Conservation (phyloP, 2,797 vertebrate genomes). For the Liasis olivaceus region DNA sequence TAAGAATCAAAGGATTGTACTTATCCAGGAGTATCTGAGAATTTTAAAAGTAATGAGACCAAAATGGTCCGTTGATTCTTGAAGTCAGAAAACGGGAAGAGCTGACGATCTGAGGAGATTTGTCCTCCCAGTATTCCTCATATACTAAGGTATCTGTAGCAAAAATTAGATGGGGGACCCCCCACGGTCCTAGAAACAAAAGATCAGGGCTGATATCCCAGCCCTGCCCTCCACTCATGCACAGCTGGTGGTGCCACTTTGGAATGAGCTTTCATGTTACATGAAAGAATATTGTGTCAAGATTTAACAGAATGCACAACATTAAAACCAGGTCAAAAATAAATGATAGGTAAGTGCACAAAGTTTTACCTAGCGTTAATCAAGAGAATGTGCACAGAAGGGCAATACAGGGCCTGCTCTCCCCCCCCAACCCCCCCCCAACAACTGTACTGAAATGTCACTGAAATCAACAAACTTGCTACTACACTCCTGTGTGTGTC, state of each 20-base stretch:
- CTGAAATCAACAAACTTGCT: not conserved
- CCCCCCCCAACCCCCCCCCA: not conserved
- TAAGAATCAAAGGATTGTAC: not conserved
- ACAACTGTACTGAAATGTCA: not conserved
- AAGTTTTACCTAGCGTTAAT: not conserved
- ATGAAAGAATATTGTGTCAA: slow-evolving; percentile 3
- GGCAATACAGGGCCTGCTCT: not conserved
- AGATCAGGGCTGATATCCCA: not conserved
- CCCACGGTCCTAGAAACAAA: not conserved
- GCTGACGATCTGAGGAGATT: not conserved
- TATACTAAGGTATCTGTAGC: not conserved
- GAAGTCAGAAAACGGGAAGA: not conserved
- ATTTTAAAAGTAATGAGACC: not conserved
- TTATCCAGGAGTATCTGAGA: not conserved
- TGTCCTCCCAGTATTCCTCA: not conserved
- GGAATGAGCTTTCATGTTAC: not conserved
- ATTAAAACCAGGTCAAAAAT: not conserved
- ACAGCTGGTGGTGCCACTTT: not conserved
- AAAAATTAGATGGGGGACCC: not conserved
- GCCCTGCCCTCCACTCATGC: not conserved
- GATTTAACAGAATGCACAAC: not conserved
- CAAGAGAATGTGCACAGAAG: not conserved
- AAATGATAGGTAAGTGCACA: not conserved
- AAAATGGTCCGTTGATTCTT: not conserved
- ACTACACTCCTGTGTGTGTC: not conserved